Base-by-base conservation (phyloP, 23 tunicate genomes). In the Clavelina lepadiformis region DNA sequence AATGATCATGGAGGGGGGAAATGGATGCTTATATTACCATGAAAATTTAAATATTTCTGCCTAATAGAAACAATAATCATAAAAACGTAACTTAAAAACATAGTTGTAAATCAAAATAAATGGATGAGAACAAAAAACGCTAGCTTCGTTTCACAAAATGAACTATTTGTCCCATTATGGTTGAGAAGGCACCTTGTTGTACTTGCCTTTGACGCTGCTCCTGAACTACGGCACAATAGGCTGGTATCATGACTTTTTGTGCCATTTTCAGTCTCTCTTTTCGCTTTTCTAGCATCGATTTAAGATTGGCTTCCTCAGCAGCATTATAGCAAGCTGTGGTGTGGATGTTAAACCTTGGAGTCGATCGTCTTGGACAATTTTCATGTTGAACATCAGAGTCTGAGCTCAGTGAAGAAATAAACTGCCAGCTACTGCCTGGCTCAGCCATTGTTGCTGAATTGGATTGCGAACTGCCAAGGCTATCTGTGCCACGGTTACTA, bases 381-480 rank as follows among this genome's bases (percentile, higher is more conserved):
- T n/a, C n/a, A n/a, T n/a, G n/a, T n/a, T n/a, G n/a, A n/a, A n/a
- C n/a, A n/a, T n/a, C n/a, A n/a, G n/a, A n/a, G n/a, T n/a, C n/a
- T n/a, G n/a, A n/a, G n/a, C n/a, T n/a, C n/a, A n/a, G n/a, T 7
- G 76, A 36, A 6, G 72, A 65, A 26, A 82, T 65, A 61, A 82
- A 29, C 54, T 82, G 89, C 89, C 89, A 82, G 70, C 89, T 82
- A 37, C 89, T 73, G 2, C 89, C 80, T 11, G 74, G 69, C 66
- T 73, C 89, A 23, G 52, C 68, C 24, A 34, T 54, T 4, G n/a
- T 20, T 20, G 68, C 61, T 24, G 66, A 32, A 57, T 45, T 57
- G 23, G 84, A 78, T 18, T 5, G 20, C 2, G 74, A 56, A 37
- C 53, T 47, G 2, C 58, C 51, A 25, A 28, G 15, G 20, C 32